phyloP scores from a whole-genome alignment of 2,113 vertebrate genomes.

The Catharus fuscescens region DNA sequence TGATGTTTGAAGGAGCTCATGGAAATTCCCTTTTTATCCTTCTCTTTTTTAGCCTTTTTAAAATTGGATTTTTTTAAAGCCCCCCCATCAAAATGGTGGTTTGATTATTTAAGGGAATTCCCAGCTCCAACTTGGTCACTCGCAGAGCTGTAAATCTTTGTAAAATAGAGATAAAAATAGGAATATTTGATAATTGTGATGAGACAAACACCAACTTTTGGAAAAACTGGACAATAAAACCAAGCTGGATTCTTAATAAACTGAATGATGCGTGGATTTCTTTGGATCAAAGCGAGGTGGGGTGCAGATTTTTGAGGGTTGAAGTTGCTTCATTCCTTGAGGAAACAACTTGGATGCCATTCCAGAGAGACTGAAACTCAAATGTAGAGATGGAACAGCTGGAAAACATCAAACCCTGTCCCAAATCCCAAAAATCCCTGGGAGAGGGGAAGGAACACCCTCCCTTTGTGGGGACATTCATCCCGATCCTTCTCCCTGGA shows the following conservation, averaged over 20 bases:
- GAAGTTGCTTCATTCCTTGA: not conserved
- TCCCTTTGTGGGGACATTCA: not conserved
- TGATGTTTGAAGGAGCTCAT: not conserved
- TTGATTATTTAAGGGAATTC: conserved; percentile 3
- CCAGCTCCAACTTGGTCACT: not conserved
- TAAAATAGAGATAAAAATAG: conserved; percentile 84
- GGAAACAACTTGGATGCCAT: not conserved
- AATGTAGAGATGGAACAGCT: not conserved
- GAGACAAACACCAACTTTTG: not conserved
- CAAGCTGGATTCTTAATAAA: conserved; percentile 48
- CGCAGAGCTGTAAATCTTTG: conserved; percentile 87
- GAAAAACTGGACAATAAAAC: conserved; percentile 72
- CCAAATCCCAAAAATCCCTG: not conserved
- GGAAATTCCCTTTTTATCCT: not conserved
- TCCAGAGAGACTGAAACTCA: not conserved
- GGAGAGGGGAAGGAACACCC: not conserved
- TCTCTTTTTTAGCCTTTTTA: not conserved
- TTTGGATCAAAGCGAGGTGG: not conserved
- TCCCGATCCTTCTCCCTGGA: not conserved
- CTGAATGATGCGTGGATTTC: not conserved
- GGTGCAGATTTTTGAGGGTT: not conserved
- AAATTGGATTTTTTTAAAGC: not conserved
- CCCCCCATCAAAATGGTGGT: accelerated
- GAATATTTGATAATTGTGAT: conserved; percentile 76
- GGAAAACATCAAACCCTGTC: not conserved